Conservation (phyloP, 2,113 vertebrate genomes). For the Sapayoa aenigma region DNA sequence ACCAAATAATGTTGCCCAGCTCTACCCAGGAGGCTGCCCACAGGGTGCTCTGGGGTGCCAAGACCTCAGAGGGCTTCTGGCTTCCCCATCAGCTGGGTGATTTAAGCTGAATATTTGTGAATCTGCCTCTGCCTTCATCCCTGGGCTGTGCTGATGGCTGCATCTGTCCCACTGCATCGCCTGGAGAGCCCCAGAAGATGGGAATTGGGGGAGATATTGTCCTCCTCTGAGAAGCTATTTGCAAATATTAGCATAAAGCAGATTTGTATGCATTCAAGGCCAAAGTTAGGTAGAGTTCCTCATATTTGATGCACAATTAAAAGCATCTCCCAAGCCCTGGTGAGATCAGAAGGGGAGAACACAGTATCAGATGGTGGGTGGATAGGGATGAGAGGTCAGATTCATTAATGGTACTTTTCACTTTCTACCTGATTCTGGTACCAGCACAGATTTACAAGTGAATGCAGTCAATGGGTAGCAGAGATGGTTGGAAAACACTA, state of each 20-base stretch:
- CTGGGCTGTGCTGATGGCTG: neutral
- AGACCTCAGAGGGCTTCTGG: neutral
- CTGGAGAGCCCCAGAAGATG: neutral
- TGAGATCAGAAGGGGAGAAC: neutral
- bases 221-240: neutral
- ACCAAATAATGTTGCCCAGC: neutral
- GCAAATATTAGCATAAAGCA: slow-evolving; percentile 16
- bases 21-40: neutral
- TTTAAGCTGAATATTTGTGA: neutral
- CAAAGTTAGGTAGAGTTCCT: neutral
- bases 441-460: neutral
- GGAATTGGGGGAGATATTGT: neutral
- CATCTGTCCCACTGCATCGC: neutral
- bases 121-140: neutral
- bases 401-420: neutral
- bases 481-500: neutral
- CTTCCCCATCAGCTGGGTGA: neutral
- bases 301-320: neutral
- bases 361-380: neutral
- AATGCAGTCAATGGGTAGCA: neutral
- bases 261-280: neutral
- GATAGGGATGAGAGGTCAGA: neutral
- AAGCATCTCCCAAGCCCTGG: neutral
- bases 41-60: neutral
- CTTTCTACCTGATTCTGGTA: neutral